Evolutionary conservation across 2,888 invertebrate genomes (phyloP), one percentile per base, ranked within the genome.

Genomic region (Leucophenga montana): DNA sequence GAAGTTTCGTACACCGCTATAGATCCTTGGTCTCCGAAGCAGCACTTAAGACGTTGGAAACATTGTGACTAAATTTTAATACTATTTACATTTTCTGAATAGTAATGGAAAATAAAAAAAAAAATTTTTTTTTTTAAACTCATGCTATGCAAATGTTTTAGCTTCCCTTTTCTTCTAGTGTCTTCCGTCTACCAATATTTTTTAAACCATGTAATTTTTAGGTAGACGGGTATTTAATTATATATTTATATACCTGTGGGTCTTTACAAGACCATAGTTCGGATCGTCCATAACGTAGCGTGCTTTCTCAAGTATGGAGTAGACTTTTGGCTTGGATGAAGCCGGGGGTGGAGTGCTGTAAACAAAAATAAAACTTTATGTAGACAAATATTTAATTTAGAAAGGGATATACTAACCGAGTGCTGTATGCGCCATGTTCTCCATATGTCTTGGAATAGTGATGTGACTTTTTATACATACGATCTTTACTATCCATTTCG

Each of bases 241-340:
- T 22, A 33, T 71, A 27, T 56, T 3, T 14, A 6, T n/a, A 13
- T 76, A 87, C 87, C 87, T 87, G 74, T 87, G 88, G 11, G 87
- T 80, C 39, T 87, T 93, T 33, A 88, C 86, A 70, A 87, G 85
- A n/a, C 91, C 91, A 73, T 94, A 94, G 72, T 91, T 92, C 11
- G 86, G 87, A 78, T 94, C 92, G 85, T 95, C 95, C 94, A 95
- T 95, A 27, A 95, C 95, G 46, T 92, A 92, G 66, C 95, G 91
- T 0, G 95, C 95, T 67, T 95, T 91, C 88, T 95, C 95, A 80
- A 95, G 89, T 79, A 95, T 95, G 73, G 95, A 95, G 89, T 95
- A 92, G 70, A 95, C 95, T 90, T 95, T 95, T 64, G 93, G 92
- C 89, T 95, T 94, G 66, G 92, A 91, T 68, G 93, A 79, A 46